phyloP scores from a whole-genome alignment of 37 sponge, comb jelly and placozoan species.

The Corticium candelabrum region DNA sequence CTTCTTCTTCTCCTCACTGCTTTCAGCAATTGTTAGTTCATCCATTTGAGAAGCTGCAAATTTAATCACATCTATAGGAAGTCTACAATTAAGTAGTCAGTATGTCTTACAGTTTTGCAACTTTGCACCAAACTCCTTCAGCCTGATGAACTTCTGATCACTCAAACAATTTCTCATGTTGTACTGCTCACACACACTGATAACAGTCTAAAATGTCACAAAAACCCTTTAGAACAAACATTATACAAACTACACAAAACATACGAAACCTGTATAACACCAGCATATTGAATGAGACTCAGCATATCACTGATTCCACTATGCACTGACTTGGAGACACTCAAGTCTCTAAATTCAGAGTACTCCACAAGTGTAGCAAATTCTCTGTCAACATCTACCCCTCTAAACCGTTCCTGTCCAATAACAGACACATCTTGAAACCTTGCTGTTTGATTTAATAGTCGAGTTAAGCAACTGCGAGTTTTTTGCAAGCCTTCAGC shows the following conservation, averaged over 20 bases:
- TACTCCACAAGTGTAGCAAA: background rate
- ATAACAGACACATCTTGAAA: background rate
- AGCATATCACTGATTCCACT: conserved; percentile 19
- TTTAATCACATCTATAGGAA: no score
- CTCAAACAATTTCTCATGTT: conserved; percentile 13
- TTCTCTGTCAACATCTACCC: background rate
- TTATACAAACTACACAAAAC: background rate
- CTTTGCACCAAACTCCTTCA: conserved; percentile 7
- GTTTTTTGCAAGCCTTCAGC: background rate
- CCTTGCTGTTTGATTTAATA: background rate
- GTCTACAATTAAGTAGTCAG: no score
- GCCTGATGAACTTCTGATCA: conserved; percentile 10
- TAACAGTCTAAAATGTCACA: background rate
- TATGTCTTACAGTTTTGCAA: background rate
- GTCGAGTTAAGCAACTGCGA: background rate
- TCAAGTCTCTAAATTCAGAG: background rate
- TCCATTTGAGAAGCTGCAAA: conserved; percentile 15
- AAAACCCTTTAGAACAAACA: background rate
- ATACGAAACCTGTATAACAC: conserved; percentile 13
- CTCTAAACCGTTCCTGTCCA: background rate
- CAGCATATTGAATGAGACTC: conserved; percentile 15
- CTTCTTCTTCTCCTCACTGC: conserved; percentile 9
- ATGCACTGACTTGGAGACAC: background rate
- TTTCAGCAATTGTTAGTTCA: conserved; percentile 17
- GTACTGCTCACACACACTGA: conserved; percentile 26